phyloP scores from a whole-genome alignment of 2,113 vertebrate species.

The Megaleporinus macrocephalus region DNA sequence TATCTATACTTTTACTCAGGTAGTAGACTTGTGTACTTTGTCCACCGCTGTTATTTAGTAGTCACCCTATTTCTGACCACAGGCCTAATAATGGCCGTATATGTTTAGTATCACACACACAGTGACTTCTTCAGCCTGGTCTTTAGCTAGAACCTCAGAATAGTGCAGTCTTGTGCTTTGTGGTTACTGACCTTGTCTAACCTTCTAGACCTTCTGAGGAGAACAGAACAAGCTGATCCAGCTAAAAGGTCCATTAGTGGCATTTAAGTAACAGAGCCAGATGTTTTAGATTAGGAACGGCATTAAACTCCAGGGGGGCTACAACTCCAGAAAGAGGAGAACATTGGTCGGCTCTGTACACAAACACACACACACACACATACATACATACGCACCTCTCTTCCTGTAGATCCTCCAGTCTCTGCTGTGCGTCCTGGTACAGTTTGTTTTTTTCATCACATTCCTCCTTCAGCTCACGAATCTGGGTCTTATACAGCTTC shows the following conservation, averaged over 20 bases:
- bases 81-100: too few species aligned
- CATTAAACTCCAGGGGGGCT: not conserved
- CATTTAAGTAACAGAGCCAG: not conserved
- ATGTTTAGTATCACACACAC: too few species aligned
- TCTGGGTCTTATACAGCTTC: slow-evolving; percentile 97
- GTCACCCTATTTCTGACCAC: too few species aligned
- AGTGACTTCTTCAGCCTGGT: too few species aligned
- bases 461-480: slow-evolving; percentile 93
- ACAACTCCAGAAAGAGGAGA: not conserved
- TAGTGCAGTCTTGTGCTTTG: not conserved
- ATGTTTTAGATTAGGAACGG: not conserved
- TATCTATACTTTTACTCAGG: too few species aligned
- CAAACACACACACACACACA: slow-evolving; percentile 59
- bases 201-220: not conserved
- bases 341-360: not conserved
- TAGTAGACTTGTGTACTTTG: too few species aligned
- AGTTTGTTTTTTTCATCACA: slow-evolving; percentile 88
- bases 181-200: not conserved
- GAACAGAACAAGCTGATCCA: not conserved
- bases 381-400: slow-evolving; percentile 85
- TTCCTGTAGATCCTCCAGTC: slow-evolving; percentile 87
- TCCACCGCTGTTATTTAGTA: too few species aligned
- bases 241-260: not conserved
- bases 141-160: too few species aligned
- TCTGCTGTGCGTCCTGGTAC: slow-evolving; percentile 86